A percentile compares a stretch with the other conserved stretches of the same genome.
These are phyloP conservation scores for Chlorodrepanis virens DNA, from an alignment of 2,113 vertebrate genomes.

Conservation along the genomic window DNA sequence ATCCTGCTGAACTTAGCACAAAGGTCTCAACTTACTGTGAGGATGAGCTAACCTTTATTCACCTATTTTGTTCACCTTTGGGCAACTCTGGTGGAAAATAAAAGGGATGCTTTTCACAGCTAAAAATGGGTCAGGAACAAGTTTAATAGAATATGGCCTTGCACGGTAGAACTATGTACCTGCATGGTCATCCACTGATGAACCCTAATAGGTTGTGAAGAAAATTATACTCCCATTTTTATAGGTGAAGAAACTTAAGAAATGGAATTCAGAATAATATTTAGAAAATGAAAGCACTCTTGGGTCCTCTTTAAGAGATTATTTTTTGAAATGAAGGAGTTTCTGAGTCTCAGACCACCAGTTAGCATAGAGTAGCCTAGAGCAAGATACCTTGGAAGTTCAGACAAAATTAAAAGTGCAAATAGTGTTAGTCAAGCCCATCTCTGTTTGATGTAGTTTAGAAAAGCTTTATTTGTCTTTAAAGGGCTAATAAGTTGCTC, in stretches of 20 bases:
- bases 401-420: neutral
- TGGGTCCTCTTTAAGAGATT: neutral
- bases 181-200: neutral
- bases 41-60: neutral
- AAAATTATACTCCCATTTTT: neutral
- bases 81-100: neutral
- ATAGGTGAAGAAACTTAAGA: neutral
- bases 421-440: neutral
- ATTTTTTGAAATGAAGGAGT: neutral
- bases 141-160: neutral
- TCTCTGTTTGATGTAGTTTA: neutral
- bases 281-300: neutral
- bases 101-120: neutral
- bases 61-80: neutral
- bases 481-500: neutral
- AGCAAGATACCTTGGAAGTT: neutral
- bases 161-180: neutral
- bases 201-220: neutral
- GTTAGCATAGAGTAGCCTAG: neutral
- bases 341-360: neutral
- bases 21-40: rapidly evolving
- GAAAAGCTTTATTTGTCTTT: neutral
- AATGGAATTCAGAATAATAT: neutral
- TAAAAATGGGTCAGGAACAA: neutral
- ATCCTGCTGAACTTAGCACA: neutral